phyloP scores from a whole-genome alignment of 2,113 vertebrate species.

The Galemys pyrenaicus region DNA sequence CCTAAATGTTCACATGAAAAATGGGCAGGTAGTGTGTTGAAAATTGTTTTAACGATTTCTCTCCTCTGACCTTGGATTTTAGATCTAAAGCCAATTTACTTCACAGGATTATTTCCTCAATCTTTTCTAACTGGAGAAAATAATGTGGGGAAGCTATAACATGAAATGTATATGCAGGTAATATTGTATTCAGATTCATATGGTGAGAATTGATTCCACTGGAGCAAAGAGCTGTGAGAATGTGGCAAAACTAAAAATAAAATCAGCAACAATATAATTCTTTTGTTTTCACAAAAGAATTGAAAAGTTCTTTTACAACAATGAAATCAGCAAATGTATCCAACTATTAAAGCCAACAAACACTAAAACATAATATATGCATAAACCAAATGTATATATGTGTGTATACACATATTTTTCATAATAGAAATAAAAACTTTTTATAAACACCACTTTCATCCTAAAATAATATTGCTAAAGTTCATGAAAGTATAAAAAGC shows the following conservation, averaged over 20 bases:
- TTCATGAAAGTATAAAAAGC: neutral
- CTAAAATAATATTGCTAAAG: constrained; percentile 35
- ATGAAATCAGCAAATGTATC: neutral
- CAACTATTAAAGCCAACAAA: constrained; percentile 30
- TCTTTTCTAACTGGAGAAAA: neutral
- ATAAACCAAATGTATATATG: neutral
- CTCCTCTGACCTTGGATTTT: neutral
- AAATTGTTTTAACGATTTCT: neutral
- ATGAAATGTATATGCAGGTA: constrained; percentile 6
- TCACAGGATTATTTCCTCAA: constrained; percentile 33
- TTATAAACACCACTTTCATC: neutral
- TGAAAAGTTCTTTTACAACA: neutral
- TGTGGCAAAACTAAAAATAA: neutral
- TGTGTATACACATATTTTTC: neutral
- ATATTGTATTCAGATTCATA: neutral
- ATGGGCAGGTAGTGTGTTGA: constrained; percentile 87
- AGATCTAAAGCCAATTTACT: neutral
- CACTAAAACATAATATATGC: neutral
- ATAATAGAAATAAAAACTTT: neutral
- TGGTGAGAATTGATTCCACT: neutral
- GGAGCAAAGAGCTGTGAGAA: constrained; percentile 1
- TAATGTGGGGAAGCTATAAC: neutral
- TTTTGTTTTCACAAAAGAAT: constrained; percentile 44
- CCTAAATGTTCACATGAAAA: constrained; percentile 91
- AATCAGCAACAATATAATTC: neutral